Conservation (phyloP, 2,888 invertebrate species). For the Hyalella azteca region DNA sequence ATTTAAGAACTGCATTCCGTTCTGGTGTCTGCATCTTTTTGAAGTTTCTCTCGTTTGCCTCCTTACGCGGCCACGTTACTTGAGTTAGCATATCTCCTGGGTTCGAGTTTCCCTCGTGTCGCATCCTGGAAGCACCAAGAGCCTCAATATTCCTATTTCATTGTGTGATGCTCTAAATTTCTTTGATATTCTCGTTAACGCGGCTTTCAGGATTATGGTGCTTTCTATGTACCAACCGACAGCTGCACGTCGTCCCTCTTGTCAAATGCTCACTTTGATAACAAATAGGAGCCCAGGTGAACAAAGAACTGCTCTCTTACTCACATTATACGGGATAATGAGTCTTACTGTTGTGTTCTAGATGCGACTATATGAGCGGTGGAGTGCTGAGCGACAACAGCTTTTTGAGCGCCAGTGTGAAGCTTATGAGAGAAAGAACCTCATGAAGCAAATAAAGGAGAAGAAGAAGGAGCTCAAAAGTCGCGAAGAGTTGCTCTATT, state of each 20-base stretch:
- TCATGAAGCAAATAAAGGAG: not conserved
- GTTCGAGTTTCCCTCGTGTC: no score
- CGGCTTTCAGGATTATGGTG: not conserved
- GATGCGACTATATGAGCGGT: not conserved
- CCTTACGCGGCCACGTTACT: no score
- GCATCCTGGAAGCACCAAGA: no score
- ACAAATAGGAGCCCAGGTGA: not conserved
- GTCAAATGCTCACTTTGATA: not conserved
- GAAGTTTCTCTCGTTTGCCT: no score
- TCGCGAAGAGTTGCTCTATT: not conserved
- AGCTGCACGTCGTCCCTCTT: not conserved
- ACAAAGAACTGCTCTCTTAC: not conserved
- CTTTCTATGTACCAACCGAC: not conserved
- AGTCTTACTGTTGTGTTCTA: not conserved
- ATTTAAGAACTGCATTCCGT: no score
- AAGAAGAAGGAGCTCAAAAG: constrained; percentile 10
- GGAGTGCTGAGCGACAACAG: not conserved
- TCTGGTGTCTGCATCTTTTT: no score
- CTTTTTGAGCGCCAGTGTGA: not conserved
- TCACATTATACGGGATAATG: not conserved
- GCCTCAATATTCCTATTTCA: no score
- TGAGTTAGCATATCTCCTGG: no score
- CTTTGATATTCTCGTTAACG: not conserved
- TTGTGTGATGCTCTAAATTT: no score
- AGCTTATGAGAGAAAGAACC: not conserved